A percentile compares a stretch with the other conserved stretches of the same genome.
Evolutionary conservation across 2,888 invertebrate genomes (phyloP).

Genomic region (Yponomeuta plumbellus): DNA sequence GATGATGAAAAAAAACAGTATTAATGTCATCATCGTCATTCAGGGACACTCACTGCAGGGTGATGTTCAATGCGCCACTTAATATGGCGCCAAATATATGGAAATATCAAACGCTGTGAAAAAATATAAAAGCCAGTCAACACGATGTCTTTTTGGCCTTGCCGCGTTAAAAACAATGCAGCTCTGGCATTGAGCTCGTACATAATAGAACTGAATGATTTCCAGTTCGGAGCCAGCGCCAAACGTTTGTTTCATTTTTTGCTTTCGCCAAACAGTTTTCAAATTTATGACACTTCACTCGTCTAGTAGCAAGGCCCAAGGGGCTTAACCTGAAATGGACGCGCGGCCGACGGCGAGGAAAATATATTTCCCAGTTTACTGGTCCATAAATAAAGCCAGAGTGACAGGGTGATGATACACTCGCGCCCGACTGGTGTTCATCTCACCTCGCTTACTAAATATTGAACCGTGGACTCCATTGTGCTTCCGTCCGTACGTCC

Average conservation of each 20-base stretch:
- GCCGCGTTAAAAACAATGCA: background rate
- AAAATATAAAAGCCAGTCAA: background rate
- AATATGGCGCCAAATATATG: background rate
- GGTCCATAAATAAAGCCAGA: slow-evolving; percentile 73
- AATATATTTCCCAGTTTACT: slow-evolving; percentile 76
- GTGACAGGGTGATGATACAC: slow-evolving; percentile 75
- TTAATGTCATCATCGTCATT: too few relatives aligned
- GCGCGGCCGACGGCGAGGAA: slow-evolving; percentile 64
- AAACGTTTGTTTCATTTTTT: slow-evolving; percentile 68
- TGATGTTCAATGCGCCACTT: too few relatives aligned
- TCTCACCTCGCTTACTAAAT: slow-evolving; percentile 66
- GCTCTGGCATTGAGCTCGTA: slow-evolving; percentile 4
- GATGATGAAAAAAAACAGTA: too few relatives aligned
- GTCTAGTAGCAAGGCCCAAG: slow-evolving; percentile 68
- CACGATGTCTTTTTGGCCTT: background rate
- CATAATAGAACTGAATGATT: slow-evolving; percentile 9
- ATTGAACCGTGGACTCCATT: slow-evolving; percentile 45
- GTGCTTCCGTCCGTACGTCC: slow-evolving; percentile 22
- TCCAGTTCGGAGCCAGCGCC: slow-evolving; percentile 44
- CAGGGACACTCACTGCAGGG: too few relatives aligned
- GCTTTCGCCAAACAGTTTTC: slow-evolving; percentile 67
- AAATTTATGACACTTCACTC: slow-evolving; percentile 75
- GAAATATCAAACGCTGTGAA: background rate
- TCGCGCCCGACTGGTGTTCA: slow-evolving; percentile 59
- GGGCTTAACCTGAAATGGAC: slow-evolving; percentile 75